Conservation (phyloP, 2,797 vertebrate genomes). For the Tokudaia tokunoshimensis region DNA sequence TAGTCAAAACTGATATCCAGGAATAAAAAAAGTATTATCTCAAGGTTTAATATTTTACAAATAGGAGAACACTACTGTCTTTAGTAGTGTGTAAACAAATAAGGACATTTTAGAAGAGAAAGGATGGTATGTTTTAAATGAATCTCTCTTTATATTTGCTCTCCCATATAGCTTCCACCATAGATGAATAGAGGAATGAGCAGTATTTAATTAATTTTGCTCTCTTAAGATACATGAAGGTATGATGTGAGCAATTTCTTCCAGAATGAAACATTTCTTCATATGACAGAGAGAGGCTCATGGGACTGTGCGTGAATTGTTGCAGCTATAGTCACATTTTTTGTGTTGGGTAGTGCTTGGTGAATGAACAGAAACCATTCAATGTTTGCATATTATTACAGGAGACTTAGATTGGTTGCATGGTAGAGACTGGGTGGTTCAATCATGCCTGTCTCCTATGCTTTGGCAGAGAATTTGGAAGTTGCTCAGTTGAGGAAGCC, state of each 20-base stretch:
- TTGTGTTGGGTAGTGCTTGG: not conserved
- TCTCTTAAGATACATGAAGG: constrained; percentile 32
- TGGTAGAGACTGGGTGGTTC: no score
- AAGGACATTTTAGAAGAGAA: not conserved
- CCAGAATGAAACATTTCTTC: not conserved
- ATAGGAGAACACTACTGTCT: not conserved
- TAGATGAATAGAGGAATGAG: not conserved
- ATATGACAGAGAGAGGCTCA: not conserved
- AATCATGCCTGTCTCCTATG: not conserved
- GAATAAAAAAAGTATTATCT: not conserved
- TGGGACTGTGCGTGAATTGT: not conserved
- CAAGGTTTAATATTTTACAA: not conserved
- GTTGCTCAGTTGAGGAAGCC: not conserved
- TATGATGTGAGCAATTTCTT: not conserved
- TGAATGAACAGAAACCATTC: not conserved
- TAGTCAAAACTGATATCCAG: not conserved
- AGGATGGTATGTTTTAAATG: not conserved
- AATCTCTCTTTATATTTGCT: not conserved
- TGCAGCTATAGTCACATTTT: not conserved
- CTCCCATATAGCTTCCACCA: not conserved
- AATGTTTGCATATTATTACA: not conserved
- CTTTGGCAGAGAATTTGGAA: no score
- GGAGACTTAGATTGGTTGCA: not conserved
- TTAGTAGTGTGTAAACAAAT: not conserved
- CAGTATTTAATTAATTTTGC: not conserved